Evolutionary conservation across 2,888 invertebrate species (phyloP), one percentile per base, ranked within the genome.

Genomic region (Latrodectus hesperus): DNA sequence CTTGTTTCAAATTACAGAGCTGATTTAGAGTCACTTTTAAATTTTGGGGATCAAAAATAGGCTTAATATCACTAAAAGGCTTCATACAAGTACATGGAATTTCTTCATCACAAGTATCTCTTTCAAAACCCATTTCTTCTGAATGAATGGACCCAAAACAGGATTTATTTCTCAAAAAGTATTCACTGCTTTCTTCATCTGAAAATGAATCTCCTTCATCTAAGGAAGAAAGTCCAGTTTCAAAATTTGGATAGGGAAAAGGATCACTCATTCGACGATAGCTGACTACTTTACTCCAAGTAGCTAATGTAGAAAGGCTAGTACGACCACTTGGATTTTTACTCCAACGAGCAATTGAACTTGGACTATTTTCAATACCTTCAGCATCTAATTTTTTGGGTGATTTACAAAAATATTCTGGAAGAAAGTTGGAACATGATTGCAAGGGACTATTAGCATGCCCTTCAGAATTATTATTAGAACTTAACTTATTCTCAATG

Each of bases 261-360:
- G 88, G 88, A 11, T 88, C 88, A 26, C 88, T 88, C 80, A 84
- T 79, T 6, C 88, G 77, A 6, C 88, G 71, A 11, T 72, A 74
- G 38, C 84, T 88, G 1, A 88, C 88, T 1, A 84, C 75, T n/a
- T 76, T 79, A n/a, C 88, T 88, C 88, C 88, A 88, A 4, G 82
- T 88, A 10, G 84, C 88, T 5, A 88, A 26, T 22, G 83, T 88
- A 9, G 84, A 88, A 1, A 88, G 84, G n/a, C 88, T 88, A 17
- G 88, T 88, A 17, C 71, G 79, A 0, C 88, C 88, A 53, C 75
- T 60, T 1, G 88, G 83, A 67, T 79, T 84, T 65, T 88, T 83
- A 38, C 88, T 83, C 88, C 88, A 88, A 4, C 88, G 83, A 12
- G 88, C 84, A 75, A 88, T 83, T 5, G 65, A 76, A 55, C 84